phyloP scores from a whole-genome alignment of 2,888 invertebrate genomes.

The Sphaerophoria taeniata region DNA sequence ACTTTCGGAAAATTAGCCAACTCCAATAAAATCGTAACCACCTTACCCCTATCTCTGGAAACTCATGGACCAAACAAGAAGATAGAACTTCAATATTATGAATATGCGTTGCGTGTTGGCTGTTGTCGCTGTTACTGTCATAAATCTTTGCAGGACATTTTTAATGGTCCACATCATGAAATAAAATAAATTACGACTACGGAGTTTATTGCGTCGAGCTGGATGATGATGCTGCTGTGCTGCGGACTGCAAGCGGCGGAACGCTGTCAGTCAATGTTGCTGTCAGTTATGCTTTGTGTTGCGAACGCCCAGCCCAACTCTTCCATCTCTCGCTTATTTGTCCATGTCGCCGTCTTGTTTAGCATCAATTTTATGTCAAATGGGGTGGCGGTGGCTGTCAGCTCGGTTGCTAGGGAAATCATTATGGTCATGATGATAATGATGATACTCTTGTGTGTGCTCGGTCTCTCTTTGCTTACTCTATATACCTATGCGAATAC shows the following conservation, averaged over 20 bases:
- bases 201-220: constrained; percentile 59
- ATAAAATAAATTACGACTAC: constrained; percentile 72
- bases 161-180: constrained; percentile 70
- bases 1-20: constrained; percentile 36
- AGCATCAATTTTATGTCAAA: constrained; percentile 41
- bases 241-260: neutral
- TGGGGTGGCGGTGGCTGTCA: neutral
- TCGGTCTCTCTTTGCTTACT: no score
- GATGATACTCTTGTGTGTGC: neutral
- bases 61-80: neutral
- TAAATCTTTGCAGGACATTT: constrained; percentile 73
- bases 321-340: neutral
- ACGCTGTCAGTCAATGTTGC: constrained; percentile 24
- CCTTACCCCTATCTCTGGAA: no score
- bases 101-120: constrained; percentile 48
- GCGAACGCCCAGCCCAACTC: neutral
- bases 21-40: neutral
- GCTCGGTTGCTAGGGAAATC: constrained; percentile 20
- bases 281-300: constrained; percentile 41
- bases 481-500: no score
- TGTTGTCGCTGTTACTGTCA: constrained; percentile 45
- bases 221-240: constrained; percentile 5
- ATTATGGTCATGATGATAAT: constrained; percentile 41
- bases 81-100: constrained; percentile 7
- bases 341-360: constrained; percentile 37